A percentile compares a stretch with the other conserved stretches of the same genome.
phyloP scores from a whole-genome alignment of 2,113 vertebrate species.

The Catharus minimus region DNA sequence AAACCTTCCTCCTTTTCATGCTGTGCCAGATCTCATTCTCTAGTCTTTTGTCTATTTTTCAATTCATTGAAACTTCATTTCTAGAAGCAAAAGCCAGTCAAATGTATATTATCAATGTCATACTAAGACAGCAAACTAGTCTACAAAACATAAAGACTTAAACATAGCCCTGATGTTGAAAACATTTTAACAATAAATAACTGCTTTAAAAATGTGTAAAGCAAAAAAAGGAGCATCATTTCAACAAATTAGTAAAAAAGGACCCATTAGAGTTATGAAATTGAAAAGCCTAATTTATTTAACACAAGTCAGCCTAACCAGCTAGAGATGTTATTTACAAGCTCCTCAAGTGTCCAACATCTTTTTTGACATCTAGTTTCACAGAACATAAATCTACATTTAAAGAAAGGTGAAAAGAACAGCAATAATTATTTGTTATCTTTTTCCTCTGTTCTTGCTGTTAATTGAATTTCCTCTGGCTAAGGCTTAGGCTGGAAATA shows the following conservation, averaged over 20 bases:
- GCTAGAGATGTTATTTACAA: conserved; percentile 53
- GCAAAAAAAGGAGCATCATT: conserved; percentile 38
- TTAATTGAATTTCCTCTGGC: conserved; percentile 40
- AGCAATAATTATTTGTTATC: neutral
- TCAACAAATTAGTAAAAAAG: conserved; percentile 54
- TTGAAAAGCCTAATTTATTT: conserved; percentile 36
- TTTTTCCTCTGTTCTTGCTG: neutral
- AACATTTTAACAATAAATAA: conserved; percentile 45
- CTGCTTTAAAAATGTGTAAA: conserved; percentile 45
- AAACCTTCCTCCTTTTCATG: neutral
- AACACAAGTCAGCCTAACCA: conserved; percentile 56
- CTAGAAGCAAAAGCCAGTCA: conserved; percentile 28
- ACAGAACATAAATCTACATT: neutral
- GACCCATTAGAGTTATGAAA: conserved; percentile 42
- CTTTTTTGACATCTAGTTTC: neutral
- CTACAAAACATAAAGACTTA: conserved; percentile 43
- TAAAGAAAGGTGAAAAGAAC: neutral
- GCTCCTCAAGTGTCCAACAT: conserved; percentile 2
- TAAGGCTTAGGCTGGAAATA: neutral
- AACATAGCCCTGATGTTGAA: neutral
- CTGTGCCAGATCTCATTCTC: conserved; percentile 10
- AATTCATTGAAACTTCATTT: conserved; percentile 20
- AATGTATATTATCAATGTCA: conserved; percentile 39
- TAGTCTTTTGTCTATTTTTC: conserved; percentile 33
- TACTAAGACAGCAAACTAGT: conserved; percentile 30